A percentile compares a stretch with the other conserved stretches of the same genome.
phyloP scores from a whole-genome alignment of 2,113 vertebrate species.

The Quiscalus mexicanus region DNA sequence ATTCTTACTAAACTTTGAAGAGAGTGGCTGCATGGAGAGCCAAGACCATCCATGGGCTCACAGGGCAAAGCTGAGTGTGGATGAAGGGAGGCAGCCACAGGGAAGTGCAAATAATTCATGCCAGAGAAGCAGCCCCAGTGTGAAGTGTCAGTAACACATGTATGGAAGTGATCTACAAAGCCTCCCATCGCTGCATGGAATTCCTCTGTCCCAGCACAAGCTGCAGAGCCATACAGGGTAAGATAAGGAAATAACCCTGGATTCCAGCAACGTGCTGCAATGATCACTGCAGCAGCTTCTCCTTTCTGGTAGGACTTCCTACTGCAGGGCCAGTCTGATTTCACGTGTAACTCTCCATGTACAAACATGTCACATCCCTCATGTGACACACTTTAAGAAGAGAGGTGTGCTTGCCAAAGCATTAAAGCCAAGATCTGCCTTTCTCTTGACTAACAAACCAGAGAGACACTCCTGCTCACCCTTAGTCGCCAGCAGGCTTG shows the following conservation, averaged over 20 bases:
- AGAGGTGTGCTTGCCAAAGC: background rate
- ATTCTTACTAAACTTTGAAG: background rate
- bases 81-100: background rate
- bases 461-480: background rate
- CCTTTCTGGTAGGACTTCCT: fast-evolving
- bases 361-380: background rate
- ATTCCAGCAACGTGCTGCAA: background rate
- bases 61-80: background rate
- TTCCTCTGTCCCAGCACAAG: background rate
- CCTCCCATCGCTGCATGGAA: background rate
- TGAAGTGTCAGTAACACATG: background rate
- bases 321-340: background rate
- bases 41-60: background rate
- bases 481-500: background rate
- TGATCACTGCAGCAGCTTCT: background rate
- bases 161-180: background rate
- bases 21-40: background rate
- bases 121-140: background rate
- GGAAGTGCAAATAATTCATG: background rate
- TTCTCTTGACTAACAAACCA: background rate
- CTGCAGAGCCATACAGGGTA: background rate
- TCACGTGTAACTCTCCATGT: background rate
- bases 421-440: background rate
- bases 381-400: background rate
- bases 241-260: background rate